Evolutionary conservation across 1,140 invertebrate genomes (phyloP).

Genomic region (Bombus soroeensis): DNA sequence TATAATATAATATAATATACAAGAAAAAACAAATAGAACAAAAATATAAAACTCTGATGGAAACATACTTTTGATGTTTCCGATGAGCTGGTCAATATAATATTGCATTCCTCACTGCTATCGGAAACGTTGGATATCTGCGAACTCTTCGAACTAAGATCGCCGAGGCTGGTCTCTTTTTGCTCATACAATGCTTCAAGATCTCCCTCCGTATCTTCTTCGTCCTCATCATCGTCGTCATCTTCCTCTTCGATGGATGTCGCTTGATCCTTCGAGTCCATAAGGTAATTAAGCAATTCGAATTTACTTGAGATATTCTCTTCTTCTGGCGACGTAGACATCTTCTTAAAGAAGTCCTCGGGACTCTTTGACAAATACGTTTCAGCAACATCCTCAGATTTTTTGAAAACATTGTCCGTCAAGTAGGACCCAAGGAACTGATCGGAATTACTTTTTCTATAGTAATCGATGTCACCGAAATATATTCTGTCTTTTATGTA

Average conservation of each 20-base stretch:
- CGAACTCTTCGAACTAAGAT: conserved; percentile 83
- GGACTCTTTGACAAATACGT: conserved; percentile 74
- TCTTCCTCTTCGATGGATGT: conserved; percentile 82
- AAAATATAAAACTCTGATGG: background rate
- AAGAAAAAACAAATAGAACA: background rate
- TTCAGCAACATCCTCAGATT: conserved; percentile 74
- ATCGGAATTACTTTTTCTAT: conserved; percentile 84
- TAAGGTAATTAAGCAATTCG: conserved; percentile 93
- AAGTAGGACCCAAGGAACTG: conserved; percentile 93
- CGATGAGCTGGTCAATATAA: conserved; percentile 78
- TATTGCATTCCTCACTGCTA: conserved; percentile 83
- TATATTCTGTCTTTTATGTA: conserved; percentile 77
- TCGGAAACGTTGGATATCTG: conserved; percentile 85
- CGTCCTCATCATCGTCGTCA: conserved; percentile 74
- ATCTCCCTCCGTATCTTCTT: conserved; percentile 79
- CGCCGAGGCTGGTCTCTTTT: conserved; percentile 80
- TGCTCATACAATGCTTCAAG: conserved; percentile 81
- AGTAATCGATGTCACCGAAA: conserved; percentile 84
- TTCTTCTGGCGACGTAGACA: conserved; percentile 61
- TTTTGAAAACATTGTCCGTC: conserved; percentile 89
- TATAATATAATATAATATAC: no score
- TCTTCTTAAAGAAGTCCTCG: conserved; percentile 75
- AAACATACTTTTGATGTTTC: conserved; percentile 76
- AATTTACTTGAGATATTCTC: conserved; percentile 89
- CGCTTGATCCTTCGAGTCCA: conserved; percentile 87